phyloP scores from a whole-genome alignment of 1,140 invertebrate species.

The Oryzaephilus surinamensis region DNA sequence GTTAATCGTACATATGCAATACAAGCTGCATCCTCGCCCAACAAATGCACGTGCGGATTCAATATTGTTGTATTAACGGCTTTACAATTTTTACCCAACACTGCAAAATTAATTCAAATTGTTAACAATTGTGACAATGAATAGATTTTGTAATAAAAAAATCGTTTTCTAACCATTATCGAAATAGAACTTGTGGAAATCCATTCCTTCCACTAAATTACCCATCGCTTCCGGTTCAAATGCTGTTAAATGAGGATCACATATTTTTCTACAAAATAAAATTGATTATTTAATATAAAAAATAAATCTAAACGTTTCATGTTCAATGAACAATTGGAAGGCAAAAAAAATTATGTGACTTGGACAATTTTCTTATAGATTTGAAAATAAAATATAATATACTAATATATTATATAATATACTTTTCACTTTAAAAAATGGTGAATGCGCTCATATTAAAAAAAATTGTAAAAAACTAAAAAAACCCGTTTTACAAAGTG shows the following conservation, averaged over 20 bases:
- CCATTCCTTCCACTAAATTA: conserved; percentile 98
- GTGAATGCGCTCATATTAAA: too few relatives aligned
- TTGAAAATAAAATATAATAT: not conserved
- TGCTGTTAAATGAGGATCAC: conserved; percentile 95
- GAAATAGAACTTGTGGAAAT: conserved; percentile 99
- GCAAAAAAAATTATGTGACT: conserved; percentile 3
- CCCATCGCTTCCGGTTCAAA: conserved; percentile 98
- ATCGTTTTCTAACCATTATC: conserved; percentile 83
- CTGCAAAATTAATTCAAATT: conserved; percentile 34
- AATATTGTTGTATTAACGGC: conserved; percentile 94
- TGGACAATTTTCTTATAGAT: not conserved
- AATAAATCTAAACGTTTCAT: too few relatives aligned
- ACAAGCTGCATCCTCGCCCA: conserved; percentile 96
- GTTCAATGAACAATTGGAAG: too few relatives aligned
- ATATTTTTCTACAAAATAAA: conserved; percentile 87
- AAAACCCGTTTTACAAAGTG: too few relatives aligned
- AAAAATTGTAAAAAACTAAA: too few relatives aligned
- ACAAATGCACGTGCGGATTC: conserved; percentile 96
- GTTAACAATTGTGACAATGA: too few relatives aligned
- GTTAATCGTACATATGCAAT: conserved; percentile 97
- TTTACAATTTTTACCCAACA: conserved; percentile 83
- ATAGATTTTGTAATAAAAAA: not conserved
- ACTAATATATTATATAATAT: too few relatives aligned
- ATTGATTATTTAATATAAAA: too few relatives aligned
- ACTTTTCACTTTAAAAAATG: too few relatives aligned